Percentiles rank a stretch among this genome's conserved stretches.
These are phyloP conservation scores for Magallana nippona DNA, from an alignment of 2,888 invertebrate genomes.

Conservation along the genomic window DNA sequence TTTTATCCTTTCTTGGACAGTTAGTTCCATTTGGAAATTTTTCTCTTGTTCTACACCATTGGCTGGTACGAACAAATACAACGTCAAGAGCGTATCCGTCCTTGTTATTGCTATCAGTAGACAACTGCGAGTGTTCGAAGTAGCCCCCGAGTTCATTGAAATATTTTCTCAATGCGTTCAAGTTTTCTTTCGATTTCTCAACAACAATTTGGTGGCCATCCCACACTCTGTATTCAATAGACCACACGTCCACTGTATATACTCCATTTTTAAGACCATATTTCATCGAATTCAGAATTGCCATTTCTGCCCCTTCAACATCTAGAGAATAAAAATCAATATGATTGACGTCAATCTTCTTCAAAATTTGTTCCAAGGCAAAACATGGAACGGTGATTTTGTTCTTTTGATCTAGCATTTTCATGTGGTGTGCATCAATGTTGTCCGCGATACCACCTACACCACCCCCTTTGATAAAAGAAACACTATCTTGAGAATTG, in stretches of 20 bases:
- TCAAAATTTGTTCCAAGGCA: conserved; percentile 7
- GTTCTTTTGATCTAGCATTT: not conserved
- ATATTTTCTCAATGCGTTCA: no score
- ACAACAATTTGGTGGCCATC: no score
- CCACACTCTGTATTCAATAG: conserved; percentile 11
- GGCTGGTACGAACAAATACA: no score
- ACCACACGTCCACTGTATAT: conserved; percentile 21
- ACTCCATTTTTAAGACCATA: not conserved
- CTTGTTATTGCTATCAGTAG: no score
- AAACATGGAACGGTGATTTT: conserved; percentile 35
- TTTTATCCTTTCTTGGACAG: not conserved
- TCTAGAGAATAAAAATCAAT: conserved; percentile 39
- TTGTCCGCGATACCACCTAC: conserved; percentile 17
- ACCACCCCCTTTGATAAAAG: conserved; percentile 32
- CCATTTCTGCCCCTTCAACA: conserved; percentile 36
- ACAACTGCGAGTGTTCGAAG: no score
- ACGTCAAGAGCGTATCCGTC: no score
- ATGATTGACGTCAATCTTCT: not conserved
- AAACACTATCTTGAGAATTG: not conserved
- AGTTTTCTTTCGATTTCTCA: no score
- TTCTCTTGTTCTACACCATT: no score
- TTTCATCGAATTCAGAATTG: conserved; percentile 24
- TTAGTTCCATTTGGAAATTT: no score
- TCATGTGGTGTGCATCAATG: conserved; percentile 21
- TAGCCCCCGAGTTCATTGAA: no score